Conservation (phyloP, 2,888 invertebrate genomes). For the Cephus sareptanus region DNA sequence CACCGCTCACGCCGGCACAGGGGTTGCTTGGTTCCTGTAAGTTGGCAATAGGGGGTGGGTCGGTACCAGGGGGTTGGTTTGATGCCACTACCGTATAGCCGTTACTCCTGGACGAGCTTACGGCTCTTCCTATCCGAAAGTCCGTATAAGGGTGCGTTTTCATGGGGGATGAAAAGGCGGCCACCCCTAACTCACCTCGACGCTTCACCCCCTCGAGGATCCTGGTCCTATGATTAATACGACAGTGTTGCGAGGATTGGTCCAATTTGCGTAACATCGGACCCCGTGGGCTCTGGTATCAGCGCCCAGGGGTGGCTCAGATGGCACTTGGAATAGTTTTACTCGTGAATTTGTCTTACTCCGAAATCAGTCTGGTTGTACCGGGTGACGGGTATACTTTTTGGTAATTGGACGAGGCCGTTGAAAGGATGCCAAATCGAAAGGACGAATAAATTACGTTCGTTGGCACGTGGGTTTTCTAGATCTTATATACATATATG, state of each 20-base stretch:
- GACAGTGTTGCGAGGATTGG: conserved; percentile 40
- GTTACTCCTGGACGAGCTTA: background rate
- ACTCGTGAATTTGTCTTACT: conserved; percentile 26
- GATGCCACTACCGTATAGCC: background rate
- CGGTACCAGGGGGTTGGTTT: background rate
- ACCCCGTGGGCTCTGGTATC: conserved; percentile 41
- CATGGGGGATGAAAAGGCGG: background rate
- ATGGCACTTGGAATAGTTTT: conserved; percentile 27
- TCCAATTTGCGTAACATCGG: conserved; percentile 48
- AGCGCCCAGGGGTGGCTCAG: conserved; percentile 42
- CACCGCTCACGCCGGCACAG: background rate
- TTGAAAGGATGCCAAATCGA: background rate
- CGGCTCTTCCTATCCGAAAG: background rate
- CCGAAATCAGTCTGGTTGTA: no score
- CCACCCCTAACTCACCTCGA: background rate
- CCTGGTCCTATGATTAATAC: conserved; percentile 50
- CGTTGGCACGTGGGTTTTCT: no score
- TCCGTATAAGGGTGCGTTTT: background rate
- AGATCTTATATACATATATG: no score
- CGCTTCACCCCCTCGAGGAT: background rate
- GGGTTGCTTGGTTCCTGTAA: background rate
- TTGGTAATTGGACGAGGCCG: conserved; percentile 16
- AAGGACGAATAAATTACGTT: no score
- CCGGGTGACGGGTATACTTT: no score
- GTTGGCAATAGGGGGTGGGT: background rate